Evolutionary conservation across 2,113 vertebrate species (phyloP), one percentile per base, ranked within the genome.

Genomic region (Phalacrocorax carbo): DNA sequence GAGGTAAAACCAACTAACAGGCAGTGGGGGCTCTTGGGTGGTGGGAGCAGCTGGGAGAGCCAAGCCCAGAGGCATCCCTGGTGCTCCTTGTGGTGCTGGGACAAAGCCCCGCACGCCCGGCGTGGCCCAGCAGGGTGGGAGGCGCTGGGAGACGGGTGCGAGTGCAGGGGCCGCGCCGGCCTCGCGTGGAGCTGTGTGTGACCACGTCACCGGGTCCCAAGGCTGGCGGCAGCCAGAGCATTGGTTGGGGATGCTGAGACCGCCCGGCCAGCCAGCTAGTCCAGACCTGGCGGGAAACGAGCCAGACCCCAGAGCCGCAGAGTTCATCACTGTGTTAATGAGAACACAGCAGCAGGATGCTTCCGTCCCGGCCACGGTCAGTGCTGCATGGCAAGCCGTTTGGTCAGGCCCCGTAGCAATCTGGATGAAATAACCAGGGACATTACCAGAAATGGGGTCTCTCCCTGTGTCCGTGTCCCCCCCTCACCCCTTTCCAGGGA

Each of bases 331-430:
- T 84, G 60, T 40, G 61, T 70, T 91, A 75, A 57, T 25, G 36
- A 57, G 81, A 30, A 22, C 0, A 2, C 13, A 16, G 19, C 36
- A 55, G 46, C 38, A 4, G 23, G 80, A 8, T 21, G n/a, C 36
- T 42, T 18, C 61, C 68, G 9, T 10, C 83, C n/a, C 0, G 2
- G 40, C 40, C 15, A 1, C 2, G 0, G 15, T 6, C 44, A 8
- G 68, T 14, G 60, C n/a, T 30, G 20, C 58, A 4, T 1, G 58
- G 38, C 58, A 11, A 38, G 46, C 10, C 0, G 0, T 11, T 42
- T 0, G 2, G 17, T 12, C 27, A 46, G 40, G 21, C 15, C n/a
- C 48, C 55, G 27, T 42, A 42, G 49, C 23, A 62, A 34, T 13
- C 54, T 7, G 12, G 16, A 11, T 15, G 16, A 68, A 80, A 54